A percentile compares a stretch with the other conserved stretches of the same genome.
Evolutionary conservation across 2,113 vertebrate genomes (phyloP).

Genomic region (Speoplatyrhinus poulsoni): DNA sequence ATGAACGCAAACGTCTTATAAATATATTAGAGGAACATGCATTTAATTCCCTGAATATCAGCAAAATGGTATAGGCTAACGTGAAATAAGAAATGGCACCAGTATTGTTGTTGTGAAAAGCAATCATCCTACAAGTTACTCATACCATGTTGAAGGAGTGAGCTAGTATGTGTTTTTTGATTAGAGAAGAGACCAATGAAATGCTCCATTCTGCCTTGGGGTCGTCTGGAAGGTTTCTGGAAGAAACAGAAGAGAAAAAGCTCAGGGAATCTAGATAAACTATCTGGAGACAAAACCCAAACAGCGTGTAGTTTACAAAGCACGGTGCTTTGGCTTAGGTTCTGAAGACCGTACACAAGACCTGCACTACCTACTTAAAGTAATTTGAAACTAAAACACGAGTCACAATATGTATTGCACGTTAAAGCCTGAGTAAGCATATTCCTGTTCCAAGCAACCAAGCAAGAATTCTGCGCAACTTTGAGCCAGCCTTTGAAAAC

Average conservation of each 20-base stretch:
- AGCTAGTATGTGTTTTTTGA: constrained; percentile 77
- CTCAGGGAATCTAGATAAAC: not conserved
- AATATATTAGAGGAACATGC: constrained; percentile 22
- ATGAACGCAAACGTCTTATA: constrained; percentile 32
- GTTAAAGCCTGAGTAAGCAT: not conserved
- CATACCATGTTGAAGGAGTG: constrained; percentile 84
- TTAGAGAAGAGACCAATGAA: constrained; percentile 69
- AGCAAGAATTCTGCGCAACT: constrained; percentile 6
- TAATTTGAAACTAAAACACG: not conserved
- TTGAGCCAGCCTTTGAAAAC: constrained; percentile 11
- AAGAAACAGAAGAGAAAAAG: constrained; percentile 53
- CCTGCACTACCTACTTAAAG: not conserved
- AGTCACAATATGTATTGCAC: not conserved
- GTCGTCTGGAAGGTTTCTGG: constrained; percentile 88
- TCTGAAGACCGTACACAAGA: not conserved
- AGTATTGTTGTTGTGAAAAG: constrained; percentile 20
- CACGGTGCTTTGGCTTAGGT: not conserved
- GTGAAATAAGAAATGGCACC: not conserved
- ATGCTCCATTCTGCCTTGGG: constrained; percentile 85
- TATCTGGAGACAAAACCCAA: not conserved
- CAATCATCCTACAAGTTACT: not conserved
- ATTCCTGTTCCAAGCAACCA: not conserved
- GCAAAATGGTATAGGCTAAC: constrained; percentile 7
- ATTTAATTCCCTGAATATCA: constrained; percentile 1
- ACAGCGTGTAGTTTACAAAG: too few species aligned